Conservation (phyloP, 2,797 vertebrate species). For the Lerista edwardsae region DNA sequence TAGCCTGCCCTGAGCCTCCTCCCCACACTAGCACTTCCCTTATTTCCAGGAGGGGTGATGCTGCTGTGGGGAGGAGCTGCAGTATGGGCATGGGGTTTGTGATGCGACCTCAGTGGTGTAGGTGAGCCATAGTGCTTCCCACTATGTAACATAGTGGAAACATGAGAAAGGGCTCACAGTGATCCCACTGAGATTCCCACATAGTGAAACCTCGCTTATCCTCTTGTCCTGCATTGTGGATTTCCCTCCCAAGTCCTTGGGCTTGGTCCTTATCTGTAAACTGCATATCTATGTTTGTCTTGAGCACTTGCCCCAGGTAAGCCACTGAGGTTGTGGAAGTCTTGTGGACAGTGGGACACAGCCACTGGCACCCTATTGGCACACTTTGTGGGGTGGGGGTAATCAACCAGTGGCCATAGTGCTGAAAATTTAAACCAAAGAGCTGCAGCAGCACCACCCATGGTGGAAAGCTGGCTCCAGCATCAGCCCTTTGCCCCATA, state of each 20-base stretch:
- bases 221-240: not conserved
- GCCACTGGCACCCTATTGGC: not conserved
- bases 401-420: not conserved
- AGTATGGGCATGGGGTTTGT: not conserved
- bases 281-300: not conserved
- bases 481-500: constrained; percentile 41
- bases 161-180: not conserved
- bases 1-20: not conserved
- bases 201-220: not conserved
- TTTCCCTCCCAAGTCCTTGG: not conserved
- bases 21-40: not conserved
- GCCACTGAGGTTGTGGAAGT: constrained; percentile 22
- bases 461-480: constrained; percentile 10
- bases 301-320: not conserved
- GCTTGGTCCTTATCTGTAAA: not conserved
- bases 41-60: not conserved
- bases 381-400: not conserved
- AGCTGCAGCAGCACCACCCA: constrained; percentile 20
- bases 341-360: not conserved
- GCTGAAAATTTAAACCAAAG: constrained; percentile 10
- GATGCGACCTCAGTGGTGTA: not conserved
- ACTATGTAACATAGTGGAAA: too few species aligned
- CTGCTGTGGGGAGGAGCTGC: not conserved
- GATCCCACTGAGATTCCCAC: not conserved
- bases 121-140: not conserved